Evolutionary conservation across 2,113 vertebrate genomes (phyloP), one percentile per base, ranked within the genome.

Genomic region (Solea senegalensis): DNA sequence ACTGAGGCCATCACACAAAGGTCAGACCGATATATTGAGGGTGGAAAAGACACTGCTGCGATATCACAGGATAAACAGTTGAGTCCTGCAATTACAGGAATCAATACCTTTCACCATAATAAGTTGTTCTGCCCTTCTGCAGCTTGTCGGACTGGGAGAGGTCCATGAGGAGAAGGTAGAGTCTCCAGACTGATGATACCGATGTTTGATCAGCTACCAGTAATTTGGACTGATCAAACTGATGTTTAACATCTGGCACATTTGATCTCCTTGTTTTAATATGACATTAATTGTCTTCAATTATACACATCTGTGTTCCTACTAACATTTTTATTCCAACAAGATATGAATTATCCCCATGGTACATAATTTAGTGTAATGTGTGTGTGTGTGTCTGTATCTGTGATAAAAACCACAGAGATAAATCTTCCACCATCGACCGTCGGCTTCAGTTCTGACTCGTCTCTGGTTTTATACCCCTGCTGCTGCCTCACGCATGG

Each of bases 121-220:
- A 3, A 74, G 70, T 62, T 86, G 80, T 90, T 83, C 67, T 89
- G 70, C 80, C 61, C 69, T 57, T 78, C 88, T 78, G 72, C 93
- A 94, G 94, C 90, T 86, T 64, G 72, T 45, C 45, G 80, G 69
- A 69, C 87, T 92, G 57, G 89, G 67, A 80, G 86, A 91, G 63
- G 74, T 58, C 63, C 80, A 81, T 41, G 86, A 83, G 49, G 93
- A 92, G 80, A 85, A 94, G 94, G 93, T 94, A 94, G 80, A 68
- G 78, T 84, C 78, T 78, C 7, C 39, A 62, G 69, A 70, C 43
- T 62, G 65, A 71, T 65, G 10, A 62, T 81, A 80, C 21, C 48
- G 16, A 72, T 71, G 58, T 59, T 14, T 21, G 58, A 15, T 72
- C 84, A 65, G 87, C 87, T 83, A 54, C 87, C 85, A 85, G 71